Conservation (phyloP, 2,797 vertebrate species). For the Simalia tracyae region DNA sequence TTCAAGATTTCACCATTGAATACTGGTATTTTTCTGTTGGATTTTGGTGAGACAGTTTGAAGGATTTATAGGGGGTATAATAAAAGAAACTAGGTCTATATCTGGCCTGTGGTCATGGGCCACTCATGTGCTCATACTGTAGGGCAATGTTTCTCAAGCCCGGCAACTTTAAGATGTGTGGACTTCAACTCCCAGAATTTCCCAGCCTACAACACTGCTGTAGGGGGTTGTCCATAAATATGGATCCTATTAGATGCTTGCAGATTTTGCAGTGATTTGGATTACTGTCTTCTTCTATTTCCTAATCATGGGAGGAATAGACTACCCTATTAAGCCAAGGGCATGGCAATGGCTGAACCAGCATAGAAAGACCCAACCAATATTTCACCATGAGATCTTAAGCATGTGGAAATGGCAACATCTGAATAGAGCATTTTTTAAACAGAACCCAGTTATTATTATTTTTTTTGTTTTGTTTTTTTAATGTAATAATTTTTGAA, state of each 20-base stretch:
- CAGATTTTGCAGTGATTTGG: not conserved
- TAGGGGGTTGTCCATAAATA: not conserved
- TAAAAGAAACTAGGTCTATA: not conserved
- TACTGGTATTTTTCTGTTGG: not conserved
- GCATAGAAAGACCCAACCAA: not conserved
- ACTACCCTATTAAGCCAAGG: not conserved
- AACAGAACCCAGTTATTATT: not conserved
- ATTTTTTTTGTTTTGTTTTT: not conserved
- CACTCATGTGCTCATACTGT: not conserved
- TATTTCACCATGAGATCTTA: not conserved
- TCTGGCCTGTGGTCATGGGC: not conserved
- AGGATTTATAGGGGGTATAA: not conserved
- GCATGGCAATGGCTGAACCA: not conserved
- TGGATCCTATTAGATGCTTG: not conserved
- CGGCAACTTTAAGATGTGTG: not conserved
- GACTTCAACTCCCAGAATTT: not conserved
- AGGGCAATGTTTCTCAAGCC: not conserved
- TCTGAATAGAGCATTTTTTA: not conserved
- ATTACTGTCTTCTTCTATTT: not conserved
- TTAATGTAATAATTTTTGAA: not conserved
- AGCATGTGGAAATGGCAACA: not conserved
- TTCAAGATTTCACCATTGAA: not conserved
- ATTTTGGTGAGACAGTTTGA: not conserved
- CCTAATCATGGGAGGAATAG: not conserved
- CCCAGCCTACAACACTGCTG: not conserved